Base-by-base conservation (phyloP, 1,140 invertebrate species). In the Planococcus citri region DNA sequence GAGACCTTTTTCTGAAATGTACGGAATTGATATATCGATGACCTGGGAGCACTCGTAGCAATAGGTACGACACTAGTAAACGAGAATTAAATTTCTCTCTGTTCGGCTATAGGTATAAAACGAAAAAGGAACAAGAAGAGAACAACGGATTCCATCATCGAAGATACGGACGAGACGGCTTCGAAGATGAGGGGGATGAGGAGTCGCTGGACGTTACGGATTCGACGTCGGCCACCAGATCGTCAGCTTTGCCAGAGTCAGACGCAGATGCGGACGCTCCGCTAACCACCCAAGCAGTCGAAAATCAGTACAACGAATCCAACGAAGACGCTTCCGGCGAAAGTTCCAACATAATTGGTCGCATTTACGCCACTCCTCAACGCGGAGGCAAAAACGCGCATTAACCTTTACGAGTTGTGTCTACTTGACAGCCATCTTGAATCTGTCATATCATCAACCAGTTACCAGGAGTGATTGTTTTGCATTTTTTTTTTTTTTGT, bases 151-250 rank as follows among this genome's bases (percentile, higher is more conserved):
- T 41, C n/a, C 25, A 51, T 27, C 70, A 70, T 38, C n/a, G 71
- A 8, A 29, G 71, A 14, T 71, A 71, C 25, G 71, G 71, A 12
- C 27, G 71, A 0, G 68, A 27, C 22, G 68, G 38, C 12, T 8
- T 22, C 14, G 68, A 69, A 41, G 21, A 12, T 6, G 60, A 64
- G 24, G 22, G 22, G 1, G 60, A 64, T 4, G 60, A 27, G 3
- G 60, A 64, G 17, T 64, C 60, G 20, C 4, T 64, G 17, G 60
- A 64, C 9, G 60, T 21, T 20, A 64, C 22, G 9, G 60, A 64
- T 27, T 14, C 60, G 60, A 6, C 60, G 1, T 14, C 60, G 60
- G 10, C 60, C 10, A 4, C 22, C 60, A 64, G 25, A 64, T n/a
- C n/a, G n/a, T 64, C 60, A 14, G 10, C 24, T 9, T 21, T 17